Conservation (phyloP, 1,140 invertebrate species). For the Neodiprion virginianus region DNA sequence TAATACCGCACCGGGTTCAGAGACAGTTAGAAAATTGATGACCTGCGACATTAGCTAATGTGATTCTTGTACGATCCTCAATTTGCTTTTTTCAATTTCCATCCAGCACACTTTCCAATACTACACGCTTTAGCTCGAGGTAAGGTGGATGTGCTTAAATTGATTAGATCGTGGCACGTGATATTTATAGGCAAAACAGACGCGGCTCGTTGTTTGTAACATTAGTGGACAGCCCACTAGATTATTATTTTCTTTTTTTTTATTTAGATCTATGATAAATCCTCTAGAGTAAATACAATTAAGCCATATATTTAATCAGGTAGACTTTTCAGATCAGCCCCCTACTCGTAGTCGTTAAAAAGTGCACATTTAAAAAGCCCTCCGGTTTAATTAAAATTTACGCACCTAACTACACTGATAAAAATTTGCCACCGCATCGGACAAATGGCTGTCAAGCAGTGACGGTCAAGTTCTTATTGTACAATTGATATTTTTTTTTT, state of each 20-base stretch:
- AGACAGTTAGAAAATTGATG: no score
- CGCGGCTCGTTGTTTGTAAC: constrained; percentile 49
- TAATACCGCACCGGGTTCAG: no score
- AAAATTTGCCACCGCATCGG: not conserved
- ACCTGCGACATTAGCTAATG: no score
- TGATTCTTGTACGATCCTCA: no score
- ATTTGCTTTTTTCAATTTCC: no score
- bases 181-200: constrained; percentile 17
- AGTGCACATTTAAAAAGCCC: not conserved
- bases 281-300: constrained; percentile 62
- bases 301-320: constrained; percentile 63
- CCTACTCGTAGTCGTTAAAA: constrained; percentile 33
- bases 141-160: not conserved
- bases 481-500: not conserved
- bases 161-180: constrained; percentile 31
- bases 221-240: constrained; percentile 51
- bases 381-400: not conserved
- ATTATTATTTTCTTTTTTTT: constrained; percentile 36
- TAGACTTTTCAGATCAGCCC: constrained; percentile 60
- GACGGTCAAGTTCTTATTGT: not conserved
- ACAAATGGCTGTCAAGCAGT: constrained; percentile 2
- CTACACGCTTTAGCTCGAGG: constrained; percentile 1
- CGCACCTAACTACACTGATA: constrained; percentile 2
- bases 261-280: constrained; percentile 61
- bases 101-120: no score